Evolutionary conservation across 2,888 invertebrate species (phyloP).

Genomic region (Drosophila lacicola): DNA sequence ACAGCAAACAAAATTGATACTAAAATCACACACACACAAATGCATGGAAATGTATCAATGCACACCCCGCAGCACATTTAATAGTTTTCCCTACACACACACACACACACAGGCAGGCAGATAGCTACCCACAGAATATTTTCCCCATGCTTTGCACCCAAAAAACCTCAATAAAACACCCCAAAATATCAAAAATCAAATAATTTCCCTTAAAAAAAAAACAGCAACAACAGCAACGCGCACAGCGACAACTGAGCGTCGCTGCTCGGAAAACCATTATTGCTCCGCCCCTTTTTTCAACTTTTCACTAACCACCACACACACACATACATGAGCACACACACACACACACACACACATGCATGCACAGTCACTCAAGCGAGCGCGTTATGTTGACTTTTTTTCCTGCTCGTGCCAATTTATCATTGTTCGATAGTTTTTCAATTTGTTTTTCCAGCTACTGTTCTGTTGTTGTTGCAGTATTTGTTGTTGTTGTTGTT

Average conservation of each 20-base stretch:
- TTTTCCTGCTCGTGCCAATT: constrained; percentile 73
- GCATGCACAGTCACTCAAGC: constrained; percentile 12
- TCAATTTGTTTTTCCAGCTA: constrained; percentile 74
- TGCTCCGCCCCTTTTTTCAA: constrained; percentile 83
- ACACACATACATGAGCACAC: constrained; percentile 30
- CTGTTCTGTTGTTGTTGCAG: constrained; percentile 36
- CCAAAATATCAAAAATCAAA: constrained; percentile 85
- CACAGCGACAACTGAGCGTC: constrained; percentile 58
- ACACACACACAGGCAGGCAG: constrained; percentile 19
- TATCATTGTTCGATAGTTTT: constrained; percentile 81
- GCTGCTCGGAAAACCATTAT: constrained; percentile 81
- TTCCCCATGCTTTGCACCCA: constrained; percentile 44
- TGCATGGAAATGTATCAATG: constrained; percentile 38
- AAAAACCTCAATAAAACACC: constrained; percentile 84
- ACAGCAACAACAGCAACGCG: constrained; percentile 33
- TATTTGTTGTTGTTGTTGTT: constrained; percentile 3
- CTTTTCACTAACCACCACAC: constrained; percentile 73
- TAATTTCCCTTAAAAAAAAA: constrained; percentile 84
- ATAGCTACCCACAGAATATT: constrained; percentile 59
- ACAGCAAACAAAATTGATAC: constrained; percentile 78
- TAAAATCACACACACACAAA: constrained; percentile 60
- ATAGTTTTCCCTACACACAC: constrained; percentile 66
- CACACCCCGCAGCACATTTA: constrained; percentile 64
- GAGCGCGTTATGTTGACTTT: constrained; percentile 43
- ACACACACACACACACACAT: constrained; percentile 17